Evolutionary conservation across 1,140 invertebrate species (phyloP).

Genomic region (Zaprionus camerounensis): DNA sequence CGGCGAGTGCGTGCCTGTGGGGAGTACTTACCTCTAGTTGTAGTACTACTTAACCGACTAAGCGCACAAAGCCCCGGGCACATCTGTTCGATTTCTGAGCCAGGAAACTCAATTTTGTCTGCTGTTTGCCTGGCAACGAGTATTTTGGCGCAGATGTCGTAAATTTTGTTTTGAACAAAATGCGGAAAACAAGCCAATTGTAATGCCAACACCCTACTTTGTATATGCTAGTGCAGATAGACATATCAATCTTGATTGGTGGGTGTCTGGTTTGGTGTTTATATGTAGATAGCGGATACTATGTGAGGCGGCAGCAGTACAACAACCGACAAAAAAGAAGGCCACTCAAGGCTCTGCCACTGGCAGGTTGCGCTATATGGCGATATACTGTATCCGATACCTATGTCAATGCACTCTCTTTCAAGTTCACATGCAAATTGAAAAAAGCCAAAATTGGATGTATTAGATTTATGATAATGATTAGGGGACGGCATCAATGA

Average conservation of each 20-base stretch:
- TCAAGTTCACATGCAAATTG: slow-evolving; percentile 80
- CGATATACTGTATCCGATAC: slow-evolving; percentile 29
- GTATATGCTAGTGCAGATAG: slow-evolving; percentile 14
- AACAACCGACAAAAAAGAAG: slow-evolving; percentile 37
- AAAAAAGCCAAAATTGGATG: slow-evolving; percentile 60
- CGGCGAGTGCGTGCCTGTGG: not conserved
- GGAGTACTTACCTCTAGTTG: slow-evolving; percentile 21
- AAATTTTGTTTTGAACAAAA: slow-evolving; percentile 37
- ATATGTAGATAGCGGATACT: slow-evolving; percentile 21
- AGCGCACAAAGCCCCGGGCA: slow-evolving; percentile 7
- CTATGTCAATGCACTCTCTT: slow-evolving; percentile 65
- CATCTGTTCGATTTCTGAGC: slow-evolving; percentile 39
- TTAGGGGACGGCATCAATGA: slow-evolving; percentile 43
- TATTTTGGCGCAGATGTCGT: slow-evolving; percentile 54
- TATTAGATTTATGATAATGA: slow-evolving; percentile 73
- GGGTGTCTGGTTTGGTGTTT: slow-evolving; percentile 18
- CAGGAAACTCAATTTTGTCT: slow-evolving; percentile 19
- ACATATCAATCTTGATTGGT: slow-evolving; percentile 31
- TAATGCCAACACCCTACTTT: slow-evolving; percentile 10
- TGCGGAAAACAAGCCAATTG: slow-evolving; percentile 48
- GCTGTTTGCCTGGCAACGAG: slow-evolving; percentile 15
- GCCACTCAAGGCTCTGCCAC: slow-evolving; percentile 38
- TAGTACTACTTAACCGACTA: slow-evolving; percentile 15
- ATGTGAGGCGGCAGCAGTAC: slow-evolving; percentile 20
- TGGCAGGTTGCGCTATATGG: not conserved